Percentiles rank a stretch among this genome's conserved stretches.
phyloP scores from a whole-genome alignment of 2,797 vertebrate species.

The Gobionotothen gibberifrons region DNA sequence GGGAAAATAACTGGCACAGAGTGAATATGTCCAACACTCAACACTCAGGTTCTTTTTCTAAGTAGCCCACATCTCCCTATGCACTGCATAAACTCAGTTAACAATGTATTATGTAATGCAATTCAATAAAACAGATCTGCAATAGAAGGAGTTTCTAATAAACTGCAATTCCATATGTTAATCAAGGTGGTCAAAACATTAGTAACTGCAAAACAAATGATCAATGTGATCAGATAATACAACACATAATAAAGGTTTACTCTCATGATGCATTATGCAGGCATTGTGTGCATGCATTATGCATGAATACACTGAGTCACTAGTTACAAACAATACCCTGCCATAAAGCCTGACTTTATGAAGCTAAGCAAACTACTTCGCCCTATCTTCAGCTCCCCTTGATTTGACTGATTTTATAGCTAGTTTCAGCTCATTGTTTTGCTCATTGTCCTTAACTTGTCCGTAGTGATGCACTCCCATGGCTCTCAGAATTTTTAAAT shows the following conservation, averaged over 20 bases:
- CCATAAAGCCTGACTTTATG: neutral
- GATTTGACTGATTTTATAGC: neutral
- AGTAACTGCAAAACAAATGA: neutral
- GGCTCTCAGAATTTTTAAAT: neutral
- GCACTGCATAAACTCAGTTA: neutral
- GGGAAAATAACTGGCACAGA: conserved; percentile 28
- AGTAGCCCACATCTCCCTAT: neutral
- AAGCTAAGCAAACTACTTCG: neutral
- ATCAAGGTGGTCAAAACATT: neutral
- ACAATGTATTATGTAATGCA: neutral
- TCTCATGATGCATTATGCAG: conserved; percentile 9
- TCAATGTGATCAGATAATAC: neutral
- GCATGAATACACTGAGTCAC: neutral
- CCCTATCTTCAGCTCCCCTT: neutral
- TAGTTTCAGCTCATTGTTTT: neutral
- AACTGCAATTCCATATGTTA: neutral
- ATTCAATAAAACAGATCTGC: neutral
- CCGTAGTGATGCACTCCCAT: too few species aligned
- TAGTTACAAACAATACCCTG: neutral
- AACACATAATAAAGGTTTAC: neutral
- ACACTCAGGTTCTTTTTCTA: neutral
- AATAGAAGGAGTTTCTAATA: neutral
- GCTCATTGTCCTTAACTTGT: too few species aligned
- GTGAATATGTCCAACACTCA: conserved; percentile 20
- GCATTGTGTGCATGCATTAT: neutral